These are phyloP conservation scores for Psittacula cyanocephala DNA, from an alignment of 2,113 vertebrate species.

Conservation along the genomic window DNA sequence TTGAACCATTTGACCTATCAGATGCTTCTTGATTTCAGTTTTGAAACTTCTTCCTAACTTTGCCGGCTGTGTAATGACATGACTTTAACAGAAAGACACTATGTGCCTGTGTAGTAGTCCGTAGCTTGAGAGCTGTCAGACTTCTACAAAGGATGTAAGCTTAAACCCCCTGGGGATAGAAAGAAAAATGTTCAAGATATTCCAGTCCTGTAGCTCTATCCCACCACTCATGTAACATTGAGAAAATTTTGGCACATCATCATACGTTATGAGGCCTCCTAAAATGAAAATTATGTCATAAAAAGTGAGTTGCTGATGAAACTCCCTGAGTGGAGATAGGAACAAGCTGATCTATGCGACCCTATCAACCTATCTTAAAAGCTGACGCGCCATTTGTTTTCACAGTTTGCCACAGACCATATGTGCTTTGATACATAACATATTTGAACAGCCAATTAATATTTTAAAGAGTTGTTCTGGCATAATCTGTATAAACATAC, in stretches of 20 bases:
- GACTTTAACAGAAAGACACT: not conserved
- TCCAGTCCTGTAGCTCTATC: not conserved
- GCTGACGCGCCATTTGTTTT: slow-evolving; percentile 28
- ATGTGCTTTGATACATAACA: slow-evolving; percentile 44
- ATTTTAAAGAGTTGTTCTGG: slow-evolving; percentile 42
- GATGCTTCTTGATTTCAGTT: not conserved
- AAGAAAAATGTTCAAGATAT: not conserved
- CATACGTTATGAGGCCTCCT: not conserved
- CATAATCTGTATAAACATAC: not conserved
- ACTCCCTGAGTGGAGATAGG: not conserved
- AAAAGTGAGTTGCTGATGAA: slow-evolving; percentile 7
- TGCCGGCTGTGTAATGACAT: not conserved
- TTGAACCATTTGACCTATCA: not conserved
- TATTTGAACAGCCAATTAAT: slow-evolving; percentile 46
- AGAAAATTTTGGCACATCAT: not conserved
- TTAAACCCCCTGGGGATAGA: not conserved
- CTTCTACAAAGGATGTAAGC: accelerated
- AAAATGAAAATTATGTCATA: slow-evolving; percentile 23
- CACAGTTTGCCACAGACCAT: slow-evolving; percentile 46
- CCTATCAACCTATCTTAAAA: slow-evolving; percentile 35
- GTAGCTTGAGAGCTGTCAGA: not conserved
- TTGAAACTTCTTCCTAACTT: not conserved
- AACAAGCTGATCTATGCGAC: slow-evolving; percentile 31
- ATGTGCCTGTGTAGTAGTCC: not conserved
- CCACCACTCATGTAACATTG: not conserved